Percentiles rank a stretch among this genome's conserved stretches.
Conservation (phyloP, 2,113 vertebrate genomes). For the Casuarius casuarius region DNA sequence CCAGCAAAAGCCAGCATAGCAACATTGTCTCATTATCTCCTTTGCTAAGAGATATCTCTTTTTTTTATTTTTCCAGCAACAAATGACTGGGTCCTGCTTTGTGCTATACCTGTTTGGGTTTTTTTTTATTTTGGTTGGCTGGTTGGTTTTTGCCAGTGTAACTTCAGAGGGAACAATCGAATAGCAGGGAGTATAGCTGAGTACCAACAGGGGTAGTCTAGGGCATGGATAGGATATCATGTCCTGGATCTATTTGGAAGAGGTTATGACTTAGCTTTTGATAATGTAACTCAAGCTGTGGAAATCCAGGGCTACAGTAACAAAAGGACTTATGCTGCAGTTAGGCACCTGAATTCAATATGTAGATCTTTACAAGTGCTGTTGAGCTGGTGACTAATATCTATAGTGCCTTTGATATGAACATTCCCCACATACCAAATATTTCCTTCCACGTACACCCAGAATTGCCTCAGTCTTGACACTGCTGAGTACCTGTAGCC, state of each 20-base stretch:
- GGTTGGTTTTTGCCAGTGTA: not conserved
- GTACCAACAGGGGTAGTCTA: accelerated
- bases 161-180: not conserved
- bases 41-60: not conserved
- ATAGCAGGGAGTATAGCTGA: accelerated
- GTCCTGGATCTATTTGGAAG: not conserved
- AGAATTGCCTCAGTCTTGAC: not conserved
- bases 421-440: not conserved
- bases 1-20: not conserved
- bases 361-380: not conserved
- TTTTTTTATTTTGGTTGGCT: not conserved
- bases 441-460: not conserved
- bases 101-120: accelerated
- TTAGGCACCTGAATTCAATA: not conserved
- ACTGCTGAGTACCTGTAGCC: not conserved
- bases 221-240: accelerated
- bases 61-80: not conserved
- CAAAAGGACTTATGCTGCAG: not conserved
- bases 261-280: not conserved
- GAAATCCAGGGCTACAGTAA: not conserved
- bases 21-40: not conserved
- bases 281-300: not conserved
- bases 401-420: not conserved
- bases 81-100: not conserved
- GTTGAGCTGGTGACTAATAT: not conserved